Percentiles rank a stretch among this genome's conserved stretches.
Evolutionary conservation across 2,888 invertebrate species (phyloP).

Genomic region (Conistra vaccinii): DNA sequence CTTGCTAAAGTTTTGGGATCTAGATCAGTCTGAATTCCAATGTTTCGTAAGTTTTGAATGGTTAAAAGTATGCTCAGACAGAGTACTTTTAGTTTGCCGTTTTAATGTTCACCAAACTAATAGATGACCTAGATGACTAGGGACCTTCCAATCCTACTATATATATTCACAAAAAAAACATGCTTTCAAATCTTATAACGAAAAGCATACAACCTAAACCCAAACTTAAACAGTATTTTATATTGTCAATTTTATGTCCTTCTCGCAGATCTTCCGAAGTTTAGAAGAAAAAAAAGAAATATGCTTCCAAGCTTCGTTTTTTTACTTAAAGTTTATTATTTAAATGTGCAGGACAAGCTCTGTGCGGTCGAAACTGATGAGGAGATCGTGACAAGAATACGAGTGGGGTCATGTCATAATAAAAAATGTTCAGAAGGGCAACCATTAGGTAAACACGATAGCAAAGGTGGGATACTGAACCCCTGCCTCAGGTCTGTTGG

Average conservation of each 20-base stretch:
- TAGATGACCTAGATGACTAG: too few species aligned
- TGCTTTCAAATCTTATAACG: neutral
- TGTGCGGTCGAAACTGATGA: constrained; percentile 67
- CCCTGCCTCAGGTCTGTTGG: too few species aligned
- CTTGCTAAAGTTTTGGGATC: neutral
- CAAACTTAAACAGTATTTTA: neutral
- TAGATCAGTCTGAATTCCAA: neutral
- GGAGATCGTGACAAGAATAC: constrained; percentile 65
- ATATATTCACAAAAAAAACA: too few species aligned
- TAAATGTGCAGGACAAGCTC: constrained; percentile 66
- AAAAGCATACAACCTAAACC: neutral
- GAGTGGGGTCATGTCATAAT: constrained; percentile 36
- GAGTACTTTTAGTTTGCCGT: too few species aligned
- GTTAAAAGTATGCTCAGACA: neutral
- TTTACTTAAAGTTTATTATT: constrained; percentile 64
- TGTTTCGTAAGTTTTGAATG: neutral
- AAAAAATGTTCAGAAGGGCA: constrained; percentile 20
- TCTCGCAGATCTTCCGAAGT: constrained; percentile 8
- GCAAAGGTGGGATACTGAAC: neutral
- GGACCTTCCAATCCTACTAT: too few species aligned
- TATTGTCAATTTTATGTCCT: constrained; percentile 3
- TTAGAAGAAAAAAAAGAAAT: constrained; percentile 42
- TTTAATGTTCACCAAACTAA: neutral
- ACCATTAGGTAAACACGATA: neutral
- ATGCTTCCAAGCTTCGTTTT: constrained; percentile 22